A percentile compares a stretch with the other conserved stretches of the same genome.
Evolutionary conservation across 30 jellyfish, hydroid and myxozoan species (phyloP).

Genomic region (Aurelia aurita): DNA sequence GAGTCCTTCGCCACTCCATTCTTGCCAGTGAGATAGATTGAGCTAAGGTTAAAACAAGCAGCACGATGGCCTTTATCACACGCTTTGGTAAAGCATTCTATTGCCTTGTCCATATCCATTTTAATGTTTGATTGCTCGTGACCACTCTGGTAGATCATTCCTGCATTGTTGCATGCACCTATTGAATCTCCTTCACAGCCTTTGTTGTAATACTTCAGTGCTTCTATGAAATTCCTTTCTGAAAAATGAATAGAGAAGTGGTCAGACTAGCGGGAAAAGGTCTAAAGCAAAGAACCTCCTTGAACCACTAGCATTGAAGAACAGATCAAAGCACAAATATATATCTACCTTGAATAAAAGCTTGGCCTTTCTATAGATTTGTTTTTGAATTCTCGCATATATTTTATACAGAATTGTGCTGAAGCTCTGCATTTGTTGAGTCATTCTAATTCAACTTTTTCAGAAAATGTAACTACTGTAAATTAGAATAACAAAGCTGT

Average conservation of each 20-base stretch:
- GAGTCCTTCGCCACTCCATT: slow-evolving; percentile 66
- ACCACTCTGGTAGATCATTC: slow-evolving; percentile 55
- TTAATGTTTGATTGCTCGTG: slow-evolving; percentile 53
- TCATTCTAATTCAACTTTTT: too few relatives aligned
- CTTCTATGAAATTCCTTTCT: slow-evolving; percentile 57
- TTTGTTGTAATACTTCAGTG: slow-evolving; percentile 49
- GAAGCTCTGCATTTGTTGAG: too few relatives aligned
- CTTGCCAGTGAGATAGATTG: slow-evolving; percentile 71
- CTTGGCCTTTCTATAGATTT: too few relatives aligned
- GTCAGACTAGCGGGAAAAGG: too few relatives aligned
- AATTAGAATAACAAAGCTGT: too few relatives aligned
- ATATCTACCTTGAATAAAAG: too few relatives aligned
- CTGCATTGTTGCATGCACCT: slow-evolving; percentile 88
- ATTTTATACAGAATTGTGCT: too few relatives aligned
- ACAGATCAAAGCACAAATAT: too few relatives aligned
- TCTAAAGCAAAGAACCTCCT: too few relatives aligned
- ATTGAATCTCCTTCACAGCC: slow-evolving; percentile 60
- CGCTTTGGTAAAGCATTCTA: slow-evolving; percentile 60
- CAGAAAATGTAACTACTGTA: too few relatives aligned
- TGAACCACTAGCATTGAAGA: too few relatives aligned
- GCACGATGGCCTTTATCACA: slow-evolving; percentile 64
- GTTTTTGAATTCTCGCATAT: too few relatives aligned
- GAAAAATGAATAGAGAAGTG: neutral
- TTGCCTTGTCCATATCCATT: slow-evolving; percentile 60
- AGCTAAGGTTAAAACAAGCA: slow-evolving; percentile 68